These are phyloP conservation scores for Chlorodrepanis virens DNA, from an alignment of 2,113 vertebrate genomes.

Conservation along the genomic window DNA sequence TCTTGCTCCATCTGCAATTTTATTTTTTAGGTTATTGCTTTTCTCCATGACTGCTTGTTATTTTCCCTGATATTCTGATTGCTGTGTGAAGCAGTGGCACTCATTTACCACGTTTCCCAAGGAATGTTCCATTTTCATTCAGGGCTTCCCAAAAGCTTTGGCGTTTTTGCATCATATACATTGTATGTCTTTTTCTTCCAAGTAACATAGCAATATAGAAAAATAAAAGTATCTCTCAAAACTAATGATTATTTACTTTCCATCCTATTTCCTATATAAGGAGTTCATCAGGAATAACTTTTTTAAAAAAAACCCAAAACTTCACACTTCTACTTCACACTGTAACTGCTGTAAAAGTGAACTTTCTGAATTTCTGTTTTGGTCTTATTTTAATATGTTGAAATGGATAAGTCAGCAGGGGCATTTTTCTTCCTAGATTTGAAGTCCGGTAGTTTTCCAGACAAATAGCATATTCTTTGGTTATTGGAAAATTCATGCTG, in stretches of 20 bases:
- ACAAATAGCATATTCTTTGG: background rate
- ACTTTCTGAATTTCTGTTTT: background rate
- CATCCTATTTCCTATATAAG: background rate
- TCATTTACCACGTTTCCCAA: no score
- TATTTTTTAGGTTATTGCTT: no score
- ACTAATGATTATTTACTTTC: background rate
- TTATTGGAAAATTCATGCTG: background rate
- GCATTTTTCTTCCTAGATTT: background rate
- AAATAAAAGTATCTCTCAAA: background rate
- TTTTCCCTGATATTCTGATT: no score
- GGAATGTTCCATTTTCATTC: no score
- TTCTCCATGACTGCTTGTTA: no score
- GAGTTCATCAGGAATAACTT: background rate
- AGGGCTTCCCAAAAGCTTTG: no score
- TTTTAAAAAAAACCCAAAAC: background rate
- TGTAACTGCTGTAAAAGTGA: background rate
- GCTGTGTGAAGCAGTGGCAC: no score
- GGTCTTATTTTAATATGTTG: background rate
- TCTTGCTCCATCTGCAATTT: no score
- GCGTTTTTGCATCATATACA: background rate
- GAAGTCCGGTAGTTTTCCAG: background rate
- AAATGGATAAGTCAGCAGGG: background rate
- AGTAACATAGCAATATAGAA: accelerated
- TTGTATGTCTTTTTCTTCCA: background rate
- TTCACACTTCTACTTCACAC: background rate